These are phyloP conservation scores for Leucophenga varia DNA, from an alignment of 1,140 invertebrate species.

Conservation along the genomic window DNA sequence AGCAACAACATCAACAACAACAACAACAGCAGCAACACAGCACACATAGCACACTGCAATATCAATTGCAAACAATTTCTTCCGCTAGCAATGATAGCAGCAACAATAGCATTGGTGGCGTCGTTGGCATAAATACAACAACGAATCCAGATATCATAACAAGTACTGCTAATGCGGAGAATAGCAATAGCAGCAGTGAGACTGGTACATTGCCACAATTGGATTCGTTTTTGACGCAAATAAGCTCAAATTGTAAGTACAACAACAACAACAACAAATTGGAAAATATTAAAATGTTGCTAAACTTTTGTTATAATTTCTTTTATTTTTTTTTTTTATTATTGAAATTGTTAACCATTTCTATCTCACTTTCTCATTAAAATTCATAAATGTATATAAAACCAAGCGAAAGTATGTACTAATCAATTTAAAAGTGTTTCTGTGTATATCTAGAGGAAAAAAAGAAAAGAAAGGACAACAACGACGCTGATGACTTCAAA, in stretches of 20 bases:
- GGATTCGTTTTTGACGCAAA: conserved; percentile 34
- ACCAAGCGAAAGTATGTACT: conserved; percentile 16
- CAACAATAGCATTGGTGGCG: conserved; percentile 25
- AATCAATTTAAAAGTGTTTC: no score
- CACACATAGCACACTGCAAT: conserved; percentile 3
- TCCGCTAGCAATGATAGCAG: conserved; percentile 8
- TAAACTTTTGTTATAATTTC: no score
- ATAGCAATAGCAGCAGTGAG: conserved; percentile 30
- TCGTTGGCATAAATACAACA: no score
- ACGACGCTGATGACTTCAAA: no score
- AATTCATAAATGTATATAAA: neutral
- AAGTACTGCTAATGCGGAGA: no score
- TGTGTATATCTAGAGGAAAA: no score
- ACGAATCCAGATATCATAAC: no score
- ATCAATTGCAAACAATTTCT: conserved; percentile 10
- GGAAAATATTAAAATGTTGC: no score
- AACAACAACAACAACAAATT: no score
- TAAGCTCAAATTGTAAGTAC: conserved; percentile 39
- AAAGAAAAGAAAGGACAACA: neutral
- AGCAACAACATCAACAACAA: conserved; percentile 19
- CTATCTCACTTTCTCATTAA: conserved; percentile 7
- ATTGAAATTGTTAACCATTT: neutral
- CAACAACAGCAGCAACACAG: conserved; percentile 20
- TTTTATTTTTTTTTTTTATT: no score
- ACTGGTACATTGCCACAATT: conserved; percentile 34